Evolutionary conservation across 2,797 vertebrate genomes (phyloP).

Genomic region (Scomberomorus guttatus): DNA sequence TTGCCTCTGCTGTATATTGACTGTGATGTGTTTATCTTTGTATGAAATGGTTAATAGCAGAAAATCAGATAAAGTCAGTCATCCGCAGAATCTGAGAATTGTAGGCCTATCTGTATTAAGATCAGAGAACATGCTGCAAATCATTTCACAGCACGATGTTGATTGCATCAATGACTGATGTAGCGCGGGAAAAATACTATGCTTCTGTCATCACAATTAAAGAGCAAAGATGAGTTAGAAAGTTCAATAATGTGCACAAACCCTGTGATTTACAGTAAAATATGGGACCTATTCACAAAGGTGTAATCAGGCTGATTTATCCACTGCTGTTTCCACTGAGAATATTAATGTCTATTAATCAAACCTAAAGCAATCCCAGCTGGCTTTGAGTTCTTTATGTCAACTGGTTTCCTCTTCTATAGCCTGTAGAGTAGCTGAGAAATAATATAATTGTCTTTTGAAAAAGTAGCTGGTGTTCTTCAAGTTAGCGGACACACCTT

Average conservation of each 20-base stretch:
- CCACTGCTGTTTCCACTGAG: conserved; percentile 41
- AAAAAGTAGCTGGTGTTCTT: conserved; percentile 30
- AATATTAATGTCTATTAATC: conserved; percentile 59
- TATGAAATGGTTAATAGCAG: background rate
- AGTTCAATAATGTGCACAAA: conserved; percentile 28
- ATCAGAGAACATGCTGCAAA: background rate
- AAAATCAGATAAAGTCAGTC: background rate
- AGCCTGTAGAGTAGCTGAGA: conserved; percentile 10
- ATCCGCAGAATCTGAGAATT: background rate
- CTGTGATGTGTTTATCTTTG: background rate
- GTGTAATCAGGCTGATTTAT: conserved; percentile 57
- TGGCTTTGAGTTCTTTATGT: conserved; percentile 57
- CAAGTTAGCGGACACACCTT: conserved; percentile 29
- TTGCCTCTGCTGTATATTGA: background rate
- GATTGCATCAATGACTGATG: conserved; percentile 1
- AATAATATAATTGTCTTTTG: conserved; percentile 53
- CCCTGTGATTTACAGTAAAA: conserved; percentile 42
- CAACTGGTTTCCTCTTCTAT: conserved; percentile 40
- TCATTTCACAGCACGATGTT: background rate
- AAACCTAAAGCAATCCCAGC: conserved; percentile 52
- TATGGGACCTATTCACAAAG: conserved; percentile 13
- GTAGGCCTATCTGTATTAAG: background rate
- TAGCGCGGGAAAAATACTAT: background rate
- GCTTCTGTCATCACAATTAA: conserved; percentile 33
- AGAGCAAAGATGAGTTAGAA: background rate